phyloP scores from a whole-genome alignment of 2,797 vertebrate genomes.

The Hippopotamyrus pictus region DNA sequence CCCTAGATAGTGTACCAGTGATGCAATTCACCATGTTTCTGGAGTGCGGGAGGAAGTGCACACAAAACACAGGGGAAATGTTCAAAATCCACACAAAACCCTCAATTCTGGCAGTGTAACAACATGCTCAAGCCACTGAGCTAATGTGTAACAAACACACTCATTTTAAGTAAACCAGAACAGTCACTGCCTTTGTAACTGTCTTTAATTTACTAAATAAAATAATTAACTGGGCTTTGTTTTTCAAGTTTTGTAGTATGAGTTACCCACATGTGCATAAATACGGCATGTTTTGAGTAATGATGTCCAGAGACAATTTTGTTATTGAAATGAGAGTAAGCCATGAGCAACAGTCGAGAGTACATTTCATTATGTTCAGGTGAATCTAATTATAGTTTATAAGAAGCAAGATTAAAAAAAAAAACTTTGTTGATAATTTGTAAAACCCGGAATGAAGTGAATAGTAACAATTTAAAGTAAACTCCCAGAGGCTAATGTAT shows the following conservation, averaged over 20 bases:
- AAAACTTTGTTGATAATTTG: background rate
- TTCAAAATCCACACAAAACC: background rate
- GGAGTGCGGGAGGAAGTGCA: background rate
- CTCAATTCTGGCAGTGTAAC: background rate
- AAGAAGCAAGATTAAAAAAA: slow-evolving; percentile 17
- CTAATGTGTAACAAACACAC: background rate
- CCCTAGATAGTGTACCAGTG: background rate
- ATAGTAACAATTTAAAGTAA: slow-evolving; percentile 23
- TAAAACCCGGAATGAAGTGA: slow-evolving; percentile 24
- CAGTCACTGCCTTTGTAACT: background rate
- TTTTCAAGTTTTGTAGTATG: background rate
- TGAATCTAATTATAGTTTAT: slow-evolving; percentile 31
- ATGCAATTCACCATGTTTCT: background rate
- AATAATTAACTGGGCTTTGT: background rate
- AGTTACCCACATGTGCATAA: background rate
- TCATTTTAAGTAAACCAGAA: background rate
- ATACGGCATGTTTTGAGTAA: background rate
- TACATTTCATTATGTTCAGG: slow-evolving; percentile 36
- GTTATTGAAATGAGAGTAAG: slow-evolving; percentile 32
- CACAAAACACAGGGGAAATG: background rate
- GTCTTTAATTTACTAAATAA: slow-evolving; percentile 1
- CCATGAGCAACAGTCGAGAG: slow-evolving; percentile 32
- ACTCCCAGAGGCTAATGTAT: slow-evolving; percentile 36
- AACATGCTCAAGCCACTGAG: background rate
- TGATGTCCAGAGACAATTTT: slow-evolving; percentile 28